These are phyloP conservation scores for Augiades crinisus DNA, from an alignment of 2,888 invertebrate genomes.

Conservation along the genomic window DNA sequence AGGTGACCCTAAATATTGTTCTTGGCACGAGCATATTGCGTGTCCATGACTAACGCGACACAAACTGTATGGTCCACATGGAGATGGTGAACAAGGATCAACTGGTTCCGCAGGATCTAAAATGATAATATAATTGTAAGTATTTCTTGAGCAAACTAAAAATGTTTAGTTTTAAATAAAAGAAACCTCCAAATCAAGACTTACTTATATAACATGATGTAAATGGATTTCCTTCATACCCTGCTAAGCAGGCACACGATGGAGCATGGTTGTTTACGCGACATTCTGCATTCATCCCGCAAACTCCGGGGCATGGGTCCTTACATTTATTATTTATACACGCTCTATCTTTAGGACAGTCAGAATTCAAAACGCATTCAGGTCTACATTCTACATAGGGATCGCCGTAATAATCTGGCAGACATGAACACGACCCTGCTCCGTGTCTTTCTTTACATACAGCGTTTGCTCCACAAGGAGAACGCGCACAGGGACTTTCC, in stretches of 20 bases:
- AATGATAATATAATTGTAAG: not conserved
- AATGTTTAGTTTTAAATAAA: not conserved
- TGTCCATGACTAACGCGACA: conserved; percentile 87
- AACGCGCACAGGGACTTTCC: conserved; percentile 87
- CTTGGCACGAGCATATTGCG: conserved; percentile 90
- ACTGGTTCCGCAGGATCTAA: conserved; percentile 45
- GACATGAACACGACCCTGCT: conserved; percentile 90
- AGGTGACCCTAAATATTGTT: conserved; percentile 89
- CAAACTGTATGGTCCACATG: conserved; percentile 91
- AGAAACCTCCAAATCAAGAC: conserved; percentile 18
- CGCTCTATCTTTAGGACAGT: conserved; percentile 88
- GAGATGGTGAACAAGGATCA: conserved; percentile 83
- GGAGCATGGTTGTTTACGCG: conserved; percentile 91
- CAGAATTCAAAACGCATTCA: conserved; percentile 93
- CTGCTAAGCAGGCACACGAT: conserved; percentile 86
- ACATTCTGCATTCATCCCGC: conserved; percentile 92
- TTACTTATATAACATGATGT: conserved; percentile 85
- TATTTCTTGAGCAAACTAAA: not conserved
- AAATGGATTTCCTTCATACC: conserved; percentile 90
- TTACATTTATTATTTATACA: conserved; percentile 92
- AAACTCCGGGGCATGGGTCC: conserved; percentile 91
- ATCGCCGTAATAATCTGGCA: conserved; percentile 92
- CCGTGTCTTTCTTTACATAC: conserved; percentile 90
- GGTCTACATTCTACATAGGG: conserved; percentile 93
- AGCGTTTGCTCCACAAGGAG: conserved; percentile 94